phyloP scores from a whole-genome alignment of 2,113 vertebrate genomes.

The Phylloscopus trochilus region DNA sequence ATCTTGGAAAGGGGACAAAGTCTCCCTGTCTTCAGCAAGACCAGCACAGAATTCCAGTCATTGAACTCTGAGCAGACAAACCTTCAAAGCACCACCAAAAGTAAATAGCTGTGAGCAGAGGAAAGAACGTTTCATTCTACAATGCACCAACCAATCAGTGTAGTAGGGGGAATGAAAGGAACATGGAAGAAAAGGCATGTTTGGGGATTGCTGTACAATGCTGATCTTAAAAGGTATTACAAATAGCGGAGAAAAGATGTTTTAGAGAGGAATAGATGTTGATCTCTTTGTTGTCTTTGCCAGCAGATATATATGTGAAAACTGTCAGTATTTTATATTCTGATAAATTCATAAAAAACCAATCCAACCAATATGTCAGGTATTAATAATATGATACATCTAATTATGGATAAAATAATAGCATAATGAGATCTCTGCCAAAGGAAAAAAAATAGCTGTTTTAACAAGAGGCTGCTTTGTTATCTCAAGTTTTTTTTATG shows the following conservation, averaged over 20 bases:
- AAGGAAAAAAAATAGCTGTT: background rate
- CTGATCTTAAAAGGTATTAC: background rate
- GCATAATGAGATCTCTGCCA: background rate
- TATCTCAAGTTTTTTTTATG: background rate
- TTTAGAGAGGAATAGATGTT: background rate
- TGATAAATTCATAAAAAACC: background rate
- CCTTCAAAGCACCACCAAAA: background rate
- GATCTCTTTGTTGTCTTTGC: background rate
- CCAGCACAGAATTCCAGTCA: background rate
- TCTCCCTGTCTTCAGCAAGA: background rate
- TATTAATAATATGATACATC: background rate
- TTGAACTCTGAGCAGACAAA: background rate
- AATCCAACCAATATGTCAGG: background rate
- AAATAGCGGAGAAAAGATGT: background rate
- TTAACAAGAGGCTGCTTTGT: background rate
- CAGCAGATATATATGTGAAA: background rate
- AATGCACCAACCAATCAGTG: background rate
- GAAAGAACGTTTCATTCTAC: background rate
- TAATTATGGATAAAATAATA: background rate
- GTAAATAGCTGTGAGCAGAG: background rate
- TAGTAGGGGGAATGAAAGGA: background rate
- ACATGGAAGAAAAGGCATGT: background rate
- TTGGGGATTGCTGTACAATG: background rate
- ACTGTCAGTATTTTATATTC: background rate
- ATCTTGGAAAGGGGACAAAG: background rate